These are phyloP conservation scores for Dermatemys mawii DNA, from an alignment of 2,113 vertebrate species.

Conservation along the genomic window DNA sequence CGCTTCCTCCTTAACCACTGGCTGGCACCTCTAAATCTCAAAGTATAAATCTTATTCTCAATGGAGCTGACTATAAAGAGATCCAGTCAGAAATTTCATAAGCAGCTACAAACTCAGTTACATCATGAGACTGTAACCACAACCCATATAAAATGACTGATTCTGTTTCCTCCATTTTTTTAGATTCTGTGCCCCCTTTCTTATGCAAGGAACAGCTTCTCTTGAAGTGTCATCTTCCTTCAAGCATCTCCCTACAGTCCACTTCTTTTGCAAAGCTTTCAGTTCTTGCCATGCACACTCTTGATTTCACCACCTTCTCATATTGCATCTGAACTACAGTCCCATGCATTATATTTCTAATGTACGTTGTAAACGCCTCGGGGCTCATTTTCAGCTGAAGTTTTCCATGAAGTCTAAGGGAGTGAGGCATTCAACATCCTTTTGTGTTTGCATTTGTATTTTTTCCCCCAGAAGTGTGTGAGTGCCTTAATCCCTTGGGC, in stretches of 20 bases:
- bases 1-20: not conserved
- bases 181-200: not conserved
- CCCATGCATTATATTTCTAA: not conserved
- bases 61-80: not conserved
- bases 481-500: not conserved
- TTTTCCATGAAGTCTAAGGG: not conserved
- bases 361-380: not conserved
- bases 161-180: not conserved
- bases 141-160: not conserved
- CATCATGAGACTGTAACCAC: not conserved
- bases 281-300: not conserved
- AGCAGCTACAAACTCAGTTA: conserved; percentile 15
- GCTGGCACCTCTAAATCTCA: not conserved
- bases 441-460: not conserved
- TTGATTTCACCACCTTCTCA: not conserved
- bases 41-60: not conserved
- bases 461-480: not conserved
- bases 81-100: not conserved
- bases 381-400: conserved; percentile 27
- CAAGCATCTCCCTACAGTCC: not conserved
- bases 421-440: not conserved
- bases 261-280: not conserved
- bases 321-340: not conserved
- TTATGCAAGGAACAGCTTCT: not conserved
- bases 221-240: not conserved